Conservation (phyloP, 2,888 invertebrate species). For the Platynereis dumerilii region DNA sequence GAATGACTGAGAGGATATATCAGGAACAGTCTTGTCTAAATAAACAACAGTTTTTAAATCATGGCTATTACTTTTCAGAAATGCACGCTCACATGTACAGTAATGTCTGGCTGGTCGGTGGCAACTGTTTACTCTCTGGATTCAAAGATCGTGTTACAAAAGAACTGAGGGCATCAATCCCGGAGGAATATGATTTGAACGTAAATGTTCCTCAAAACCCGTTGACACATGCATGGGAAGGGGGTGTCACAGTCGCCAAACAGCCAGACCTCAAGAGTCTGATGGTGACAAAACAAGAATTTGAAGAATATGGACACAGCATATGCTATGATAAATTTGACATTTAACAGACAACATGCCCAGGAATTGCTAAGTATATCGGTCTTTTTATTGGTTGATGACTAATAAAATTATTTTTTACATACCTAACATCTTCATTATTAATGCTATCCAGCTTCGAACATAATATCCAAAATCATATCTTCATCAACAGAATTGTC, state of each 20-base stretch:
- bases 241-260: constrained; percentile 78
- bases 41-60: no score
- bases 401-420: no score
- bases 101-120: constrained; percentile 82
- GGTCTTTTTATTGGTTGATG: no score
- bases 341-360: constrained; percentile 24
- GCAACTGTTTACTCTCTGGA: constrained; percentile 82
- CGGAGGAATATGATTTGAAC: constrained; percentile 79
- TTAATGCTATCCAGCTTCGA: no score
- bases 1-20: no score
- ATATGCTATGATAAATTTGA: constrained; percentile 57
- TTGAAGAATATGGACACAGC: constrained; percentile 82
- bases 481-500: no score
- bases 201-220: constrained; percentile 73
- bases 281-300: constrained; percentile 82
- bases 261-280: constrained; percentile 71
- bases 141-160: constrained; percentile 77
- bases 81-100: constrained; percentile 77
- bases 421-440: no score
- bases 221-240: constrained; percentile 85
- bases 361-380: no score
- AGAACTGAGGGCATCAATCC: constrained; percentile 80
- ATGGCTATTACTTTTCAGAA: no score
- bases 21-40: no score
- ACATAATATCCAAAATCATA: no score